Evolutionary conservation across 2,113 vertebrate genomes (phyloP), one percentile per base, ranked within the genome.

Genomic region (Silurus glanis): DNA sequence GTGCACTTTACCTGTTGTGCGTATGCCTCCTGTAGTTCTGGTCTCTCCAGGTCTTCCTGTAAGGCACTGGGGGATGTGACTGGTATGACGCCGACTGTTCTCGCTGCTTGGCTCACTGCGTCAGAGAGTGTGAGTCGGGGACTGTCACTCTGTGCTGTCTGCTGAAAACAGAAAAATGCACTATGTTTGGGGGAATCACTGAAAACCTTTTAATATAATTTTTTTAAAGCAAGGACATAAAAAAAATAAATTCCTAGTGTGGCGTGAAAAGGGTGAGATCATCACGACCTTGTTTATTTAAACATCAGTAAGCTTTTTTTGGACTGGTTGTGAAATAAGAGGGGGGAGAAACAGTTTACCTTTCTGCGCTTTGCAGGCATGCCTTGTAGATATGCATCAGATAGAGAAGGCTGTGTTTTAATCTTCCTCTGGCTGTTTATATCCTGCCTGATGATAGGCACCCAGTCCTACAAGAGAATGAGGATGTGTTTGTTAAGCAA

Each of bases 351-450:
- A 1, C 16, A 19, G 2, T 1, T 83, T 76, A 98, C 97, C 96
- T 98, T 98, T 74, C 97, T 95, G 88, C 97, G 96, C 86, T 98
- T 98, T 6, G 97, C 97, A 0, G 97, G 97, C 97, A 98, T 98
- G 83, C 97, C 97, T 13, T 96, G 96, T 88, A 98, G 91, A 91
- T 98, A 98, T 62, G 97, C 97, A 0, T 98, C 97, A 0, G 97
- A 97, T 85, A 98, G 72, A 1, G 97, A 96, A 0, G 97, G 97
- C 93, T 98, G 97, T 8, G 95, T 94, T 85, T 98, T 98, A 89
- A 97, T 95, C 91, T 97, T 97, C 89, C 97, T 96, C 94, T 98
- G 97, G 83, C 92, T 96, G 90, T 97, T 95, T 91, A 97, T 95
- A 80, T 98, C 97, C 87, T 97, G 96, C 61, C 96, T 94, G 92